Base-by-base conservation (phyloP, 2,113 vertebrate genomes). In the Tragelaphus strepsiceros region DNA sequence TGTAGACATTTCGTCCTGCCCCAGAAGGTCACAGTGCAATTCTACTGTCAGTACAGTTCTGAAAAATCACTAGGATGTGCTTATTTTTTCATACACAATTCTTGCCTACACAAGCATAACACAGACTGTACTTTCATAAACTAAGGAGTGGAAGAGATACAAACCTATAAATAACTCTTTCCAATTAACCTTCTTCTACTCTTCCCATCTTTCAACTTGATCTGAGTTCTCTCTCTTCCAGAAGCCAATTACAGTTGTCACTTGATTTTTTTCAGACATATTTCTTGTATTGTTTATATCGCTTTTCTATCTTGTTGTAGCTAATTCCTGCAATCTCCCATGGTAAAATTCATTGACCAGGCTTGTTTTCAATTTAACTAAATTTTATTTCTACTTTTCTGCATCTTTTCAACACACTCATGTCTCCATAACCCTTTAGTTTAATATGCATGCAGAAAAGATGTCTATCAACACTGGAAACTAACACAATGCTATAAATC, bases 151-250 rank as follows among this genome's bases (percentile, higher is more conserved):
- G 62, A 88, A 97, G 89, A 81, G 46, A 87, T 12, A 93, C 32
- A 87, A 96, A 93, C 93, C 95, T 96, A 95, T 96, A 93, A 98
- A 97, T 96, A 97, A 94, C 88, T 71, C 86, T 62, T 88, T 98
- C 92, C 91, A 98, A 91, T 98, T 95, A 98, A 95, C 92, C 62
- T 96, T 71, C 58, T 59, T 85, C 49, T 82, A 35, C 59, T 43
- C 61, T 89, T 62, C 56, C 32, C 82, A 61, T 96, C 82, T 98
- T 97, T 94, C 89, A 83, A 19, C 86, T 93, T 87, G 83, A 94
- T 89, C 86, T 39, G 90, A 22, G 87, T 95, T 96, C 22, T 53
- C 28, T 86, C 59, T 86, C 62, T 90, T 95, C 59, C 49, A 84
- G 58, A 95, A 96, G 67, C 56, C 80, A 96, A 93, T 96, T 98